Evolutionary conservation across 1,140 invertebrate genomes (phyloP).

Genomic region (Aphelenchoides fujianensis): DNA sequence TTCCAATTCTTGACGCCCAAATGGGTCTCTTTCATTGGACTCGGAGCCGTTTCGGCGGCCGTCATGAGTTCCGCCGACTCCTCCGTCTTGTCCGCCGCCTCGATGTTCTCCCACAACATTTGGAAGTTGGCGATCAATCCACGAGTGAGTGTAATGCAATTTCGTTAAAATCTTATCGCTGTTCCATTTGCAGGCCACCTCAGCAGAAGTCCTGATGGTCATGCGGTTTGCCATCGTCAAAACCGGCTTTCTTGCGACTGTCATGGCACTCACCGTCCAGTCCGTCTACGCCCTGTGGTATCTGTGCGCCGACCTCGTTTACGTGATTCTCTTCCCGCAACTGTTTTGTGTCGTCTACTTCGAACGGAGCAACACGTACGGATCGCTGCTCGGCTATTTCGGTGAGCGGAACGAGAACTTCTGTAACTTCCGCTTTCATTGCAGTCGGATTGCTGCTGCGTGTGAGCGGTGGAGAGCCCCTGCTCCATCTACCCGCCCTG

Average conservation of each 20-base stretch:
- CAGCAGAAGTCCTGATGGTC: slow-evolving; percentile 95
- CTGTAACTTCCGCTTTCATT: slow-evolving; percentile 67
- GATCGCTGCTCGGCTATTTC: slow-evolving; percentile 71
- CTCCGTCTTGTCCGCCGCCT: slow-evolving; percentile 88
- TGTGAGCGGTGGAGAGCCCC: slow-evolving; percentile 79
- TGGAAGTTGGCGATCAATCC: slow-evolving; percentile 93
- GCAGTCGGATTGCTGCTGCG: slow-evolving; percentile 82
- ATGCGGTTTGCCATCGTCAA: slow-evolving; percentile 88
- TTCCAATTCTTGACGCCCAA: slow-evolving; percentile 86
- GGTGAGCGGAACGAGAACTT: slow-evolving; percentile 44
- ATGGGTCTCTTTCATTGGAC: slow-evolving; percentile 89
- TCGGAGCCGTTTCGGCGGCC: slow-evolving; percentile 94
- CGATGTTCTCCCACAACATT: slow-evolving; percentile 96
- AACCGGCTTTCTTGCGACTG: slow-evolving; percentile 84
- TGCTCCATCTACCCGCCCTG: slow-evolving; percentile 74
- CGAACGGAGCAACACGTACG: slow-evolving; percentile 91
- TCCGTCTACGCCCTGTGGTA: slow-evolving; percentile 95
- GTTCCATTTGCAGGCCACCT: slow-evolving; percentile 71
- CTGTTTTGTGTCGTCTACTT: slow-evolving; percentile 95
- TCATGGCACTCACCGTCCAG: slow-evolving; percentile 91
- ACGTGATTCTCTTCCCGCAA: slow-evolving; percentile 95
- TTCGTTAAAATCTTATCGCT: slow-evolving; percentile 23
- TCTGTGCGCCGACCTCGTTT: slow-evolving; percentile 90
- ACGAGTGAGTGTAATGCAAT: slow-evolving; percentile 68
- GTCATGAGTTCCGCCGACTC: slow-evolving; percentile 84